Base-by-base conservation (phyloP, 2,113 vertebrate species). In the Heteronetta atricapilla region DNA sequence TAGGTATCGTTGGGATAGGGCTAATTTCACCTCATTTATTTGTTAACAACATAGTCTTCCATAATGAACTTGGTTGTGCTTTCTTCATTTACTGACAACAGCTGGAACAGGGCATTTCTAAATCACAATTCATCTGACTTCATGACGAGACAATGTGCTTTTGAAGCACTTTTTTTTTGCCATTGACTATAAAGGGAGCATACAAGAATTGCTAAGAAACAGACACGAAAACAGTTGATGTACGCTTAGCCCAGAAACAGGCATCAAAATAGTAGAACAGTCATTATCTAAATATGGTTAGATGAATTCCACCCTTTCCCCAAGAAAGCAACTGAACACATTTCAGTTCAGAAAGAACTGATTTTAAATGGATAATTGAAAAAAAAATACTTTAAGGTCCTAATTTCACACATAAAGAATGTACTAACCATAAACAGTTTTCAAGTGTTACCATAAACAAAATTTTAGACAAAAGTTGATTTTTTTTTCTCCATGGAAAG, bases 51-150 rank as follows among this genome's bases (percentile, higher is more conserved):
- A 60, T 4, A 55, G 15, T 53, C 11, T 18, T 87, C 42, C 58
- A 7, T 11, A 82, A 4, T 7, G 44, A 62, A 78, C 10, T 22
- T 44, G 20, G 21, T 14, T 50, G 26, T 10, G 31, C 0, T 0
- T 22, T 33, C 46, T 78, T 84, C 29, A 53, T 62, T 87, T 62
- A 74, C 6, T 78, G 46, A 55, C 16, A 55, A 50, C 8, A 3
- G 6, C 63, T 15, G 21, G 11, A 78, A 67, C 0, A 81, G 8
- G 6, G 17, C 13, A 33, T 85, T 82, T 87, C 36, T 70, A 50
- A 16, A 67, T 31, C 6, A 25, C 19, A 69, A 33, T 38, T 15
- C 11, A 78, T 6, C 16, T 59, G n/a, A 78, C 46, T 40, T 87
- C 23, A 58, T 4, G 29, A 52, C 29, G 14, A 85, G 60, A 84